Evolutionary conservation across 2,797 vertebrate genomes (phyloP), one percentile per base, ranked within the genome.

Genomic region (Sebastiscus albofasciatus): DNA sequence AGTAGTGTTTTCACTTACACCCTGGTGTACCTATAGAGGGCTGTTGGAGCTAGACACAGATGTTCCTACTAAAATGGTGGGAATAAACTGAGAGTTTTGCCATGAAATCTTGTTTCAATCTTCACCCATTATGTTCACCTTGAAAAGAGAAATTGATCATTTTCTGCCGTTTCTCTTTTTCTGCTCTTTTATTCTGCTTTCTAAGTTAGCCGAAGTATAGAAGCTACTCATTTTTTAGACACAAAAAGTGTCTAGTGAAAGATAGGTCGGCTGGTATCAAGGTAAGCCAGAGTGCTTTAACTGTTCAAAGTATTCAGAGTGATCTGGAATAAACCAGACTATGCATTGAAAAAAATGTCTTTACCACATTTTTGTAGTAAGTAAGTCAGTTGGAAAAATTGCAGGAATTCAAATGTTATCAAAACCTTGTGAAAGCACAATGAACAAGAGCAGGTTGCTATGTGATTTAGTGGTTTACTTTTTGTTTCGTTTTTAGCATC

Each of bases 301-400:
- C 4, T 26, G 12, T 14, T 36, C 7, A 52, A 52, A 58, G 9
- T 59, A 18, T 67, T 46, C 12, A 39, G 24, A 67, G 20, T 54
- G 31, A 31, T 67, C 70, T 60, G 56, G 20, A 74, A 68, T 67
- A 68, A 73, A 67, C 55, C 62, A 58, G 33, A 71, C 22, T 13
- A 11, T 39, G 13, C 22, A 10, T 3, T 36, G 11, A 22, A 36
- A 33, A 31, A 33, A 8, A 33, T 33, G 2, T 33, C 31, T 8
- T 8, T 8, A 33, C 11, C 36, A 36, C 10, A 13, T 36, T 36
- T 36, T 36, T 36, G 9, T 36, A 8, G 18, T 4, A 20, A 52
- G 42, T 46, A 46, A 18, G 6, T 46, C 18, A 42, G 29, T 59
- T 54, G 61, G 29, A 61, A 68, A 33, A 65, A 55, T 62, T 61